Evolutionary conservation across 2,113 vertebrate species (phyloP), one percentile per base, ranked within the genome.

Genomic region (Addax nasomaculatus): DNA sequence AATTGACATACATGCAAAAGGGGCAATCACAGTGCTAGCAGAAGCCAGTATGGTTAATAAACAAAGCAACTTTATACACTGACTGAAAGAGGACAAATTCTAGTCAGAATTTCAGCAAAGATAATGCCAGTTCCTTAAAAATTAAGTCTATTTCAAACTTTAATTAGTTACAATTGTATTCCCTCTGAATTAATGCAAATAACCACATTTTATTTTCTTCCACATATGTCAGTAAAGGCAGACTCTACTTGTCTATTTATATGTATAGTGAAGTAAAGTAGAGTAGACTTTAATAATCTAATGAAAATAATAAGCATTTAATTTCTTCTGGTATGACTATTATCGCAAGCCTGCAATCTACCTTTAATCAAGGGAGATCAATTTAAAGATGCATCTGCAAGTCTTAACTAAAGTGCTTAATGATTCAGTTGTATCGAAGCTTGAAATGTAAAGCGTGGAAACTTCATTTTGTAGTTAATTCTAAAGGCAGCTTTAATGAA

Each of bases 381-480:
- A 97, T 94, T 97, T 97, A 43, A 90, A 83, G 97, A 96, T 96
- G 78, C 86, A 80, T 95, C 97, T 95, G 87, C 47, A 97, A 92
- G 78, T 94, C 83, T 96, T 98, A 98, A 98, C 94, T 95, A 97
- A 97, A 93, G 84, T 92, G 96, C 73, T 97, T 97, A 98, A 98
- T 13, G 49, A 80, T 67, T 70, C 85, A 90, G 90, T 94, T 25
- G 86, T 97, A 98, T 76, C 2, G 88, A 98, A 97, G 91, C 94
- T 93, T 98, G 96, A 98, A 98, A 98, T 90, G 30, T 89, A 97
- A 97, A 97, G 96, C 96, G 33, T 88, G 1, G 92, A 92, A 98
- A 98, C 93, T 98, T 98, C 96, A 97, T 97, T 96, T 97, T 94
- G 79, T 97, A 98, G 98, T 97, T 98, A 97, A 95, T 76, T 93